Evolutionary conservation across 2,113 vertebrate species (phyloP).

Genomic region (Stigmatopora nigra): DNA sequence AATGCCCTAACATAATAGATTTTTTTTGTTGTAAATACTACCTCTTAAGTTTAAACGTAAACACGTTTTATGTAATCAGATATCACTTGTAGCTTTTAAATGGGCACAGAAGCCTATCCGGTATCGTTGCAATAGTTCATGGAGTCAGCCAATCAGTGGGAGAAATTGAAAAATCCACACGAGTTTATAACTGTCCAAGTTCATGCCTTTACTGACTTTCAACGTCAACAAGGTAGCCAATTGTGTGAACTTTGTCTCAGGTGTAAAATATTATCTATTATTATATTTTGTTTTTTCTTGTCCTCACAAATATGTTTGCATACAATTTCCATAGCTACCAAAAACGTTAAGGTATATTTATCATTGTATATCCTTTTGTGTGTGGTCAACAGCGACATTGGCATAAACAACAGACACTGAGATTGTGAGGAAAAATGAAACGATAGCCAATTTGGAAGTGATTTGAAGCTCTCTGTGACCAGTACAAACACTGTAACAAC

Average conservation of each 20-base stretch:
- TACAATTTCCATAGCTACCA: too few relatives aligned
- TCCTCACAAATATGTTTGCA: too few relatives aligned
- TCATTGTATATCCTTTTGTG: too few relatives aligned
- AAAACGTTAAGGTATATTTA: too few relatives aligned
- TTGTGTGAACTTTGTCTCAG: constrained; percentile 24
- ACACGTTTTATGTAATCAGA: constrained; percentile 22
- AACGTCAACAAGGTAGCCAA: constrained; percentile 37
- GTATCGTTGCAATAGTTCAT: background rate
- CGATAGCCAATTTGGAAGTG: too few relatives aligned
- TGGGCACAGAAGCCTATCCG: background rate
- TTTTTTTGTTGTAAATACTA: constrained; percentile 16
- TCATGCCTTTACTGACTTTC: constrained; percentile 20
- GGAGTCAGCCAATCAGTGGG: background rate
- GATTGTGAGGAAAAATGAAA: too few relatives aligned
- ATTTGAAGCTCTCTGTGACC: too few relatives aligned
- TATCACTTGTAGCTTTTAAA: constrained; percentile 1
- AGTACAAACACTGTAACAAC: too few relatives aligned
- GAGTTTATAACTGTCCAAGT: background rate
- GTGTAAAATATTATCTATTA: too few relatives aligned
- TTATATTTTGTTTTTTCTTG: too few relatives aligned
- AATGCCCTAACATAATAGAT: constrained; percentile 4
- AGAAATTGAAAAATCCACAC: constrained; percentile 4
- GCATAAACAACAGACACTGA: too few relatives aligned
- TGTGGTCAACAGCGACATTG: too few relatives aligned
- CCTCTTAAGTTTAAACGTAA: background rate